Percentiles rank a stretch among this genome's conserved stretches.
Conservation (phyloP, 30 jellyfish, hydroid and myxozoan species). For the Chironex yamaguchii region DNA sequence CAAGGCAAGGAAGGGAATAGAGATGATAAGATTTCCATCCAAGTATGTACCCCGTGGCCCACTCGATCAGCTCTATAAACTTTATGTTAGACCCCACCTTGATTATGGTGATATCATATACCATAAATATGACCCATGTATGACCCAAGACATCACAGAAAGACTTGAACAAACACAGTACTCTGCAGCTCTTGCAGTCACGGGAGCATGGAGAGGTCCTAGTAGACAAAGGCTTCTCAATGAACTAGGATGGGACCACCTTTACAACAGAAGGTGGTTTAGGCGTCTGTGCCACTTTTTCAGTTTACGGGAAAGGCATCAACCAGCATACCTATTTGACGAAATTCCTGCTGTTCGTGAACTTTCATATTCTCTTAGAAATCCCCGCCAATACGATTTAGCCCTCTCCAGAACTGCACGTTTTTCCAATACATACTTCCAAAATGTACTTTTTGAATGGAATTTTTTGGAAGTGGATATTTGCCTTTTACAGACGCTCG, state of each 20-base stretch:
- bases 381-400: slow-evolving; percentile 14
- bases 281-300: slow-evolving; percentile 39
- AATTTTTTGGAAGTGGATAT: slow-evolving; percentile 14
- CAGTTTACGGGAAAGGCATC: slow-evolving; percentile 6
- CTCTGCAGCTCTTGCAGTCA: slow-evolving; percentile 56
- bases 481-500: slow-evolving; percentile 17
- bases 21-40: neutral
- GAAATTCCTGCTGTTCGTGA: slow-evolving; percentile 38
- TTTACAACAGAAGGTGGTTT: slow-evolving; percentile 10
- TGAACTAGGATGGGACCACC: slow-evolving; percentile 32
- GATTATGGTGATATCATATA: slow-evolving; percentile 35
- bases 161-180: slow-evolving; percentile 37
- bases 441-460: slow-evolving; percentile 37
- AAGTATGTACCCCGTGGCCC: neutral
- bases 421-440: slow-evolving; percentile 38
- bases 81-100: slow-evolving; percentile 38
- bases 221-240: slow-evolving; percentile 9
- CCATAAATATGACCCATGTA: slow-evolving; percentile 18
- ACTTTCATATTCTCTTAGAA: slow-evolving; percentile 2
- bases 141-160: slow-evolving; percentile 23
- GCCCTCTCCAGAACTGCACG: slow-evolving; percentile 23
- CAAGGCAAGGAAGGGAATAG: slow-evolving; percentile 36
- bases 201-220: slow-evolving; percentile 50
- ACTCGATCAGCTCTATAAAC: slow-evolving; percentile 11
- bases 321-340: slow-evolving; percentile 21